Base-by-base conservation (phyloP, 53 echinoderm and acorn worm species). In the Paracentrotus lividus region DNA sequence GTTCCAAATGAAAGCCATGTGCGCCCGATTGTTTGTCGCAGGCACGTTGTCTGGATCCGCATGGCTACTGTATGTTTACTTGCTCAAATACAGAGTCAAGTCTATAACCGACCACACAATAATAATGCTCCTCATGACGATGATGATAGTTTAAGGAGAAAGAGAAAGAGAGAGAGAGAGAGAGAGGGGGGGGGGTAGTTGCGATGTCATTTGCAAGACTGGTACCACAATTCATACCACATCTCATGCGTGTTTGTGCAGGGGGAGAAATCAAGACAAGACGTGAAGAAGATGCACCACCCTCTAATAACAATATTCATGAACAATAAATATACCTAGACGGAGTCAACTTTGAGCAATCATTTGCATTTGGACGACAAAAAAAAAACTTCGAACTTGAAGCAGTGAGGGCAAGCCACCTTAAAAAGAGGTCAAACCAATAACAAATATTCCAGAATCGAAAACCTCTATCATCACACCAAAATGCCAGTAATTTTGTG, bases 21-120 rank as follows among this genome's bases (percentile, higher is more conserved):
- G 65, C 89, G 47, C 42, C n/a, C 89, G 65, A 89, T 89, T 64
- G 89, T 89, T 86, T 55, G 86, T 32, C 36, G 56, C 86, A 86
- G 33, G 56, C 55, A 53, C 86, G 56, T 32, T 34, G 56, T 86
- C 53, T 86, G 56, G 53, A 47, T 23, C 43, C n/a, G n/a, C n/a
- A n/a, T 89, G 89, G 89, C 89, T 89, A 64, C 89, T 89, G 89
- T 89, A 34, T 89, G 66, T 89, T 89, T 89, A 64, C 89, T 65
- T 64, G 60, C 61, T 60, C 89, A 89, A 89, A 89, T 38, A 88
- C 27, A 29, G 42, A 86, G 86, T 86, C 86, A 86, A 56, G 86
- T 55, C 86, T 81, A 81, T 81, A 52, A 52, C 15, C 40, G 16
- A 72, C 72, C 45, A 26, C 81, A 47, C 81, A 81, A 81, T 81